Evolutionary conservation across 2,888 invertebrate species (phyloP), one percentile per base, ranked within the genome.

Genomic region (Xanthostigma xanthostigma): DNA sequence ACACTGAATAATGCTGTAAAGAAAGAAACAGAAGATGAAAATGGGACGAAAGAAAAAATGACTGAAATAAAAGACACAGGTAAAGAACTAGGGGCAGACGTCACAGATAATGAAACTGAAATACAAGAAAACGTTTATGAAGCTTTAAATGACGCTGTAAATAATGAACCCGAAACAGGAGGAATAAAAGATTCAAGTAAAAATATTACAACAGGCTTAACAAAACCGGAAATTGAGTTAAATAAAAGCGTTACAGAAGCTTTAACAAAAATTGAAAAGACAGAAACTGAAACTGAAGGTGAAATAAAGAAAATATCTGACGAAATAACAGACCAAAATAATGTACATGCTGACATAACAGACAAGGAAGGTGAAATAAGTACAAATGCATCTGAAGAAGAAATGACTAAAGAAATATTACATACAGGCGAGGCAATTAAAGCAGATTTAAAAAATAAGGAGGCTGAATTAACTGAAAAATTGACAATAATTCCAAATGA

Each of bases 51-150:
- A 27, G 27, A 27, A 27, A 27, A 6, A 27, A 27, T 27, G 27
- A 27, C 1, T 6, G 27, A 27, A 27, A 27, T 27, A 27, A 27
- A 27, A 27, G 27, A 27, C 27, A 27, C 27, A 27, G 27, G 17
- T 17, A 17, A 17, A 17, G 17, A 17, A 17, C 17, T 17, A 3
- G 33, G 9, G 10, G 13, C 3, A 33, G 33, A 42, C 12, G 27
- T 14, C 17, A 10, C 8, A 14, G 27, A 42, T 27, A 17, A 14
- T 8, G 14, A 3, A 8, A 9, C 11, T 42, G 42, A 42, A 14
- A 39, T 39, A 13, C 39, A 39, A 45, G 55, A 55, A 49, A 53
- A 50, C 35, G 46, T 54, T 6, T 54, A 39, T 53, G 41, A 9
- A 45, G 14, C 10, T 39, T 44, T 42, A 46, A 35, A 33, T 13